Base-by-base conservation (phyloP, 2,113 vertebrate species). In the Phalacrocorax aristotelis region DNA sequence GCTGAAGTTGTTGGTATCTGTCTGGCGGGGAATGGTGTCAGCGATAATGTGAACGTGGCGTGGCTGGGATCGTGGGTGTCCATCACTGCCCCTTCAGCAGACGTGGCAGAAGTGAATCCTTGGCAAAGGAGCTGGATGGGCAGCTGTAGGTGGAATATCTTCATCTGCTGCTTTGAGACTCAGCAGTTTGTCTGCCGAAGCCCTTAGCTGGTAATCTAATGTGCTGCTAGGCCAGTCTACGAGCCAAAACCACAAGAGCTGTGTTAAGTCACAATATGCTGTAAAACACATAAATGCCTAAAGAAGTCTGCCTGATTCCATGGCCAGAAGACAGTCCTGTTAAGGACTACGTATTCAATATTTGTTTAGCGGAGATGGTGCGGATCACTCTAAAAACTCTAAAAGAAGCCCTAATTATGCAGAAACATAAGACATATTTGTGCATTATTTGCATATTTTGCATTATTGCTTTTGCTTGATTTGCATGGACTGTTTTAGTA, bases 311-410 rank as follows among this genome's bases (percentile, higher is more conserved):
- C 57, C 34, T 34, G 77, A 11, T 34, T 52, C 44, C 52, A 7
- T 9, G 38, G 36, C 57, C 46, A 27, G 49, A 48, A 86, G 49
- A 1, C 30, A 49, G 54, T 20, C 36, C 49, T 62, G 55, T 38
- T 27, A 13, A 62, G 58, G 29, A 11, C 44, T 76, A 5, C 30
- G 1, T 8, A 4, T 7, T 21, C n/a, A 27, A 1, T 30, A 0
- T 40, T 38, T 76, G 49, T n/a, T 49, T 19, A 22, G 40, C 15
- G 65, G 55, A 58, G 49, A 1, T 22, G 42, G 38, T 48, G 16
- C 48, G 55, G 68, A 9, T 58, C 42, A 13, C 42, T 60, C 15
- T 4, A 51, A 3, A 22, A 42, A 1, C 49, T 61, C n/a, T 48
- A 20, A 49, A 42, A 70, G 70, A 46, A 71, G 10, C 32, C 9